These are phyloP conservation scores for Druon quercuslanigerum DNA, from an alignment of 1,140 invertebrate genomes.

Conservation along the genomic window DNA sequence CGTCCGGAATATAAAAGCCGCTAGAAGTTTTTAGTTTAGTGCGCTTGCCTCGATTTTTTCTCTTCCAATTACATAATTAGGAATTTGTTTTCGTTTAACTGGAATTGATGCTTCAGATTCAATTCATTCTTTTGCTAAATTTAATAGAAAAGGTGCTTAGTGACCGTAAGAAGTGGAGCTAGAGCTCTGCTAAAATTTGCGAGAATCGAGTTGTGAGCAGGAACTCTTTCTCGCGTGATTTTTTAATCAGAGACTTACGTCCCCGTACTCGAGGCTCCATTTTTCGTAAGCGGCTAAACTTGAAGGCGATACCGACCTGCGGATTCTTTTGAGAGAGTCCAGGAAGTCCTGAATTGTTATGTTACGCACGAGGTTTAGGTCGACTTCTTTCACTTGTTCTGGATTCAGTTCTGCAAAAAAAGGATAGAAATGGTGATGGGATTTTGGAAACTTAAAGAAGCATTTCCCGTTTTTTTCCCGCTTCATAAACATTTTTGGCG, in stretches of 20 bases:
- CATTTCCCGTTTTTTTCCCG: no score
- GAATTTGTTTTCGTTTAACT: background rate
- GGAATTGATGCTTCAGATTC: background rate
- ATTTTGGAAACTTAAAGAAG: no score
- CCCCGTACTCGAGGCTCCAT: constrained; percentile 96
- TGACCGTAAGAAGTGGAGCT: background rate
- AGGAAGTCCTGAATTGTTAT: constrained; percentile 94
- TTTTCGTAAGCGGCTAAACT: constrained; percentile 92
- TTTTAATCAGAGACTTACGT: constrained; percentile 82
- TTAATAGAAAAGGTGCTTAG: constrained; percentile 5
- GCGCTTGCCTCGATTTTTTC: background rate
- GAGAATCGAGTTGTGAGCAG: constrained; percentile 22
- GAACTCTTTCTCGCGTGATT: constrained; percentile 41
- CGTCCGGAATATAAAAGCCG: constrained; percentile 7
- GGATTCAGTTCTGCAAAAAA: constrained; percentile 84
- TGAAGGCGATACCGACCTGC: constrained; percentile 90
- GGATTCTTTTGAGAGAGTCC: constrained; percentile 91
- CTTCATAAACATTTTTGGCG: no score
- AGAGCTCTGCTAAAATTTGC: background rate
- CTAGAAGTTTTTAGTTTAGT: background rate
- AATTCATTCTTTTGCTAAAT: background rate
- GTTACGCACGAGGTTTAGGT: constrained; percentile 87
- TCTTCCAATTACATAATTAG: background rate
- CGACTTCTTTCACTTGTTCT: constrained; percentile 89
- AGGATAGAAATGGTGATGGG: background rate